Base-by-base conservation (phyloP, 2,888 invertebrate genomes). In the Tupiocoris notatus region DNA sequence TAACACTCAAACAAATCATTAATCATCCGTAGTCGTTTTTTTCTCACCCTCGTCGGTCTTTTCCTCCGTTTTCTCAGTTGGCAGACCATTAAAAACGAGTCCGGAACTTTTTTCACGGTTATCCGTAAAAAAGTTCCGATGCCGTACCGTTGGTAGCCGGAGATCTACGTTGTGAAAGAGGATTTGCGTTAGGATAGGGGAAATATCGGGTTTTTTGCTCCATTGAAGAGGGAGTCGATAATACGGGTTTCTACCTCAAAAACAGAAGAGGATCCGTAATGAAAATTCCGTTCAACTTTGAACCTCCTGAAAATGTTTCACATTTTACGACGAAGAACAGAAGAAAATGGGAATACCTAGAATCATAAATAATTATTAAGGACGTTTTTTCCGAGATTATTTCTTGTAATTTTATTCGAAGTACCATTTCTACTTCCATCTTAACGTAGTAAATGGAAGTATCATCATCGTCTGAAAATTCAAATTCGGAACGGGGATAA, bases 1-100 rank as follows among this genome's bases (percentile, higher is more conserved):
- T 75, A 75, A 66, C 75, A 75, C 75, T 75, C 75, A 75, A 75
- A 75, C 75, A 75, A 75, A 75, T 66, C 75, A 75, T 75, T 75
- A 75, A 75, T 75, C 75, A 75, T 66, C 65, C 75, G 24, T 7
- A 25, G 65, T 16, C 24, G 24, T 65, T 63, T 73, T 73, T n/a
- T 62, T 21, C 18, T 62, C 62, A 12, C 63, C 25, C n/a, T n/a
- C n/a, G n/a, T n/a, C 59, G 59, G n/a, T 59, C 59, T n/a, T 59
- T 59, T 18, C 18, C n/a, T n/a, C 25, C 39, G 73, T 73, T 73
- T 73, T 62, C 73, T 39, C 39, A 73, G 56, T 73, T 73, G 62
- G 73, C 56, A 54, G 62, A 73, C 73, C 73, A 61, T 62, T 61
- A 73, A 21, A 24, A 73, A 54, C 58, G 39, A 62, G 21, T 16